Base-by-base conservation (phyloP, 37 sponge, comb jelly and placozoan genomes). In the Bolinopsis microptera region DNA sequence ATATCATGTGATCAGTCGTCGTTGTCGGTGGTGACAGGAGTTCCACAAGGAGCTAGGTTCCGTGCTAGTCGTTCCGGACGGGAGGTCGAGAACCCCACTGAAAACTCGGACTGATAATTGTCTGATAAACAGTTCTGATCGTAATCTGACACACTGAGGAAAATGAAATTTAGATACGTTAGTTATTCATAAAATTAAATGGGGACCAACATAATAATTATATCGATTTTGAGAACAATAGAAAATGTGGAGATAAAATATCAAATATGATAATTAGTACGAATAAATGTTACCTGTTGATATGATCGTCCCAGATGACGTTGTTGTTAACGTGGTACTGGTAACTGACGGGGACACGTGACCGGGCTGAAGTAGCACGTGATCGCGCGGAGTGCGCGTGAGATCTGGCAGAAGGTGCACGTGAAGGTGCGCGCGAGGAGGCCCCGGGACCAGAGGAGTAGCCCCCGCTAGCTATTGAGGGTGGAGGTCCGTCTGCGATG, bases 301-400 rank as follows among this genome's bases (percentile, higher is more conserved):
- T 40, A 23, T 86, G 40, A 48, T 86, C 90, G 28, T 86, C 90
- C 90, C 90, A 86, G 90, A 86, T 39, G 36, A 86, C 36, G 26
- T 41, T 39, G 1, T 22, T 86, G 61, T 86, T 86, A 22, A 86
- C 90, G 61, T 86, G 90, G 61, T 86, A 86, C 13, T 86, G 90
- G 61, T 86, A 86, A 39, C 36, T 24, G 5, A 86, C 90, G 5
- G 90, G 61, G 33, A 32, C 80, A 77, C 80, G 80, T 77, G 80
- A 77, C 36, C 32, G 28, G 36, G 80, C 35, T 9, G 80, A 77
- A 1, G 32, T 13, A 3, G 80, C 80, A 77, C 80, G 80, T 77
- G 80, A 77, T 32, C 32, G 27, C 18, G 80, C 80, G 1, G 80
- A 77, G 21, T 13, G 80, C 27, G 80, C 80, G 32, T 35, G 80